Percentiles rank a stretch among this genome's conserved stretches.
These are phyloP conservation scores for Tetragonula clypearis DNA, from an alignment of 1,140 invertebrate species.

Conservation along the genomic window DNA sequence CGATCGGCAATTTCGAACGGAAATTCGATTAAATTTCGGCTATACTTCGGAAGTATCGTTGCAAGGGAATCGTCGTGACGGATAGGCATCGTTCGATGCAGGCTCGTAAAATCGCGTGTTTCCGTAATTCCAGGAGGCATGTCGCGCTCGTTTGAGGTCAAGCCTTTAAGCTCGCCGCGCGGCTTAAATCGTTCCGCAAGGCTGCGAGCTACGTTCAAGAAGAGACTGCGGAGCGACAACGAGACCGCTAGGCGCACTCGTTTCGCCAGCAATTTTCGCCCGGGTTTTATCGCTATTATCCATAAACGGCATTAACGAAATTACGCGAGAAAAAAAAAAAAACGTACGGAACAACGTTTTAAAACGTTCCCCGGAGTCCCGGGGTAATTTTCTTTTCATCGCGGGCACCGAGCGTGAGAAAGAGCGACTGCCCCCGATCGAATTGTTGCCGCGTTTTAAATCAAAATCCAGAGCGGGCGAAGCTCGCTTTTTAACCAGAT, in stretches of 20 bases:
- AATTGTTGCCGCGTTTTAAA: neutral
- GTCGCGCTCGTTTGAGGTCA: conserved; percentile 61
- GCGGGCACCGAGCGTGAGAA: neutral
- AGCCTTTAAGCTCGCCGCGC: conserved; percentile 68
- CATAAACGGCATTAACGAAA: conserved; percentile 21
- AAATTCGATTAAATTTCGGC: neutral
- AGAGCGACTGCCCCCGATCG: neutral
- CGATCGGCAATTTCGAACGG: conserved; percentile 30
- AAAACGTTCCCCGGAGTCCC: neutral
- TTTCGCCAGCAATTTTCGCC: conserved; percentile 63
- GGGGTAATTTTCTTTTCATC: conserved; percentile 7
- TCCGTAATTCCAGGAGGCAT: conserved; percentile 39
- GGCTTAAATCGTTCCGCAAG: conserved; percentile 51
- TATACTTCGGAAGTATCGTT: conserved; percentile 18
- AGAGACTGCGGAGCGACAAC: conserved; percentile 68
- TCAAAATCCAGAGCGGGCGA: neutral
- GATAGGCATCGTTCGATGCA: conserved; percentile 16
- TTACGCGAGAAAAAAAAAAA: neutral
- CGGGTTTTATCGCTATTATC: conserved; percentile 52
- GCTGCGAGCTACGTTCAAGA: conserved; percentile 35
- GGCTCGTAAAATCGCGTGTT: conserved; percentile 45
- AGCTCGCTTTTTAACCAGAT: too few species aligned
- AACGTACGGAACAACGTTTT: conserved; percentile 2
- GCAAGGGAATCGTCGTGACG: conserved; percentile 21
- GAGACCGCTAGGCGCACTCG: conserved; percentile 66